Base-by-base conservation (phyloP, 2,888 invertebrate genomes). In the Philereme vetulata region DNA sequence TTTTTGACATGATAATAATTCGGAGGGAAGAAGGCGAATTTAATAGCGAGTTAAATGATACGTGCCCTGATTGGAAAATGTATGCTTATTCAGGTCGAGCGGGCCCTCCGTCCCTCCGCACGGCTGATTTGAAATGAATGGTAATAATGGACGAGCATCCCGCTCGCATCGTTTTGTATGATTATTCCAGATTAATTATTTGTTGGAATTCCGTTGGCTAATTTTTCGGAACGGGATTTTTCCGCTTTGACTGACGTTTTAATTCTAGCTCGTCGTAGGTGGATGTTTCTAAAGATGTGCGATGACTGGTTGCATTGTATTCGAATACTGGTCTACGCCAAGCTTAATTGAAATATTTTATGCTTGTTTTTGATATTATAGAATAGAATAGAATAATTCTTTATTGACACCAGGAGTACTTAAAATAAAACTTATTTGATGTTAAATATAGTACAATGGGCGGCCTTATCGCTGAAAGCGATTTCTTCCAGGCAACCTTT, bases 101-200 rank as follows among this genome's bases (percentile, higher is more conserved):
- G 79, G 76, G 77, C 80, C 77, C 75, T 67, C 76, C 82, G 69
- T 74, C 81, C 85, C 86, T 84, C 84, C 84, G 85, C 84, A 87
- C 88, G 92, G 87, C 86, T 90, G 90, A 88, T 90, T 91, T 90
- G 86, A 90, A 92, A 91, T 91, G 92, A 92, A 91, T 92, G 90
- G 89, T 86, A 91, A 92, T 92, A 91, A 91, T 90, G 89, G 82
- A 85, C 81, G 82, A 80, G 84, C 85, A 88, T 88, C 88, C 90
- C 88, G 83, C 85, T 87, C 88, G 85, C 87, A 86, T 89, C 91
- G 90, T 92, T 91, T 91, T 87, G 90, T 91, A 91, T 92, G 90
- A 92, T 92, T 91, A 92, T 91, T 91, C 90, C 88, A 88, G 90
- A 92, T 91, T 92, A 91, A 91, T 92, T 92, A 91, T 92, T 92